Conservation (phyloP, 1,140 invertebrate genomes). For the Maconellicoccus hirsutus region DNA sequence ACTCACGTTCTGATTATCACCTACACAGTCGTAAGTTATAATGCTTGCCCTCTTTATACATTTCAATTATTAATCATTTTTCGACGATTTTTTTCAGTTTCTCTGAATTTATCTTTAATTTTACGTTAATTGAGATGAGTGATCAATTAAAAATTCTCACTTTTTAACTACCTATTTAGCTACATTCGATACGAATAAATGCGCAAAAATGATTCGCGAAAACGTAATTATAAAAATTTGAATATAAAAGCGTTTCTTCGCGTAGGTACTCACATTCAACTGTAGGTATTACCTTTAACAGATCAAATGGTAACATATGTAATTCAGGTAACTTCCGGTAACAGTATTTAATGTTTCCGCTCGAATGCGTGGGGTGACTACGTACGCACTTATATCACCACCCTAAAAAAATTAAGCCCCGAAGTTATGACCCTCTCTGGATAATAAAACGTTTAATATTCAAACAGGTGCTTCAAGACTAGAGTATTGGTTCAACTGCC, state of each 20-base stretch:
- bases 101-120: no score
- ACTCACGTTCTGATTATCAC: slow-evolving; percentile 16
- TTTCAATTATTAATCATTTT: slow-evolving; percentile 14
- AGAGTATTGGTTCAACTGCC: slow-evolving; percentile 14
- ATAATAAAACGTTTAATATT: slow-evolving; percentile 14
- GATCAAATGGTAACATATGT: not conserved
- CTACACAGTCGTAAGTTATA: not conserved
- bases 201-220: no score
- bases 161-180: no score
- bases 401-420: slow-evolving; percentile 5
- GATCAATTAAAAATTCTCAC: no score
- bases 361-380: slow-evolving; percentile 5
- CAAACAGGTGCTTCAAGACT: slow-evolving; percentile 13
- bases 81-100: no score
- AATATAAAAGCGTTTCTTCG: not conserved
- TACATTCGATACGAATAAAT: no score
- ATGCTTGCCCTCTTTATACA: not conserved
- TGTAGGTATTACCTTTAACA: not conserved
- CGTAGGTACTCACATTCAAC: not conserved
- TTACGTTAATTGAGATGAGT: no score
- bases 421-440: not conserved
- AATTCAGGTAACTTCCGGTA: slow-evolving; percentile 16
- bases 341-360: not conserved
- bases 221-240: no score
- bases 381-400: not conserved